phyloP scores from a whole-genome alignment of 2,113 vertebrate genomes.

The Dromaius novaehollandiae region DNA sequence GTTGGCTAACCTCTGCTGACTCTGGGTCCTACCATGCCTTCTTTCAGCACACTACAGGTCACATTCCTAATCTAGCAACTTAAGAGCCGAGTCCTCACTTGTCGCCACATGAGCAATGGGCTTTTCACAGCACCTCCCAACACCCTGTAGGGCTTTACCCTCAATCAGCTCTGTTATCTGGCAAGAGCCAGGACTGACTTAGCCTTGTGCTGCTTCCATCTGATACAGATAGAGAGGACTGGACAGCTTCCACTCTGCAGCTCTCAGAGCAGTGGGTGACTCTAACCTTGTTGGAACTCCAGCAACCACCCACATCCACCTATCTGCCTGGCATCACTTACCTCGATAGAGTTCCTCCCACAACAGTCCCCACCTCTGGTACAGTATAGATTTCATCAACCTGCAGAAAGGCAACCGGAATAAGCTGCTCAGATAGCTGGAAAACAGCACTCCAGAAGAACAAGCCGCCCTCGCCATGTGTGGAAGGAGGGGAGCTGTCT shows the following conservation, averaged over 20 bases:
- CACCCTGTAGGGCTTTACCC: neutral
- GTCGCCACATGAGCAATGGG: neutral
- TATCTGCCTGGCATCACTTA: conserved; percentile 60
- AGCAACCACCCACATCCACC: neutral
- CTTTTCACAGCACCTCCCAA: neutral
- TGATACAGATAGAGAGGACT: neutral
- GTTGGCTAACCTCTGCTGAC: neutral
- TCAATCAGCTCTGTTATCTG: neutral
- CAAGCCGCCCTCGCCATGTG: accelerated
- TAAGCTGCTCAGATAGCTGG: conserved; percentile 12
- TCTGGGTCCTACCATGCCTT: neutral
- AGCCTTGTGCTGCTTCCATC: neutral
- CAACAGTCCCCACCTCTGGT: conserved; percentile 97
- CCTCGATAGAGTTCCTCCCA: conserved; percentile 97
- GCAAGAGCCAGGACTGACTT: neutral
- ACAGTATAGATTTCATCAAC: conserved; percentile 99
- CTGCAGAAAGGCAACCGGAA: conserved; percentile 74
- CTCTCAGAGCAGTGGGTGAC: neutral
- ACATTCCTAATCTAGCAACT: neutral
- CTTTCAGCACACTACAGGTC: neutral
- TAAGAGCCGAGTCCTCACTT: neutral
- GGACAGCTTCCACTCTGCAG: neutral
- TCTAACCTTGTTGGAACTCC: neutral
- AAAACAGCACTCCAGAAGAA: neutral
- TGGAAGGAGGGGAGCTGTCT: neutral